Conservation (phyloP, 2,113 vertebrate species). For the Tupaia tana region DNA sequence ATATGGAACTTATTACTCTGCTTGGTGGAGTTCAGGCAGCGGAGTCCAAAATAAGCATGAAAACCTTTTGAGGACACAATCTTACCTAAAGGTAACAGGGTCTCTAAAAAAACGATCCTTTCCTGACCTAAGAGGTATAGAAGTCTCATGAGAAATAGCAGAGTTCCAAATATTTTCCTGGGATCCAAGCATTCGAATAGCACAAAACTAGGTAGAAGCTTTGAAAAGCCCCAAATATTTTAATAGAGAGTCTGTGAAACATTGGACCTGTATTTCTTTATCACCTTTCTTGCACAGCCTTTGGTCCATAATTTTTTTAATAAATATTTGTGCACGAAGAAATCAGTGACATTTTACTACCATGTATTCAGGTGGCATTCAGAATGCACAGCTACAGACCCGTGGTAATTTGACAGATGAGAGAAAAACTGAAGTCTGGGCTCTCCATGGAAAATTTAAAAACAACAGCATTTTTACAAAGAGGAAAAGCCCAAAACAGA, state of each 20-base stretch:
- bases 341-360: background rate
- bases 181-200: conserved; percentile 55
- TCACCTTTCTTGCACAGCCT: background rate
- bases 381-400: background rate
- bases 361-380: background rate
- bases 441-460: conserved; percentile 66
- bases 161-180: conserved; percentile 65
- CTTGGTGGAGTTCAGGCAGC: conserved; percentile 87
- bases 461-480: conserved; percentile 53
- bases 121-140: conserved; percentile 75
- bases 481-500: conserved; percentile 62
- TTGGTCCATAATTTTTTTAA: background rate
- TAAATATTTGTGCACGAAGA: conserved; percentile 14
- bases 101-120: conserved; percentile 78
- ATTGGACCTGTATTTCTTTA: conserved; percentile 24
- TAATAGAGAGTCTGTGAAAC: conserved; percentile 16
- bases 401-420: conserved; percentile 46
- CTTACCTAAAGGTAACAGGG: conserved; percentile 83
- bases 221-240: conserved; percentile 44
- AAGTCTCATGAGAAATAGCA: conserved; percentile 72
- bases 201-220: conserved; percentile 72
- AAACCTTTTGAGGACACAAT: conserved; percentile 85
- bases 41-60: conserved; percentile 86
- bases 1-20: conserved; percentile 93
- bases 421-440: conserved; percentile 56